Evolutionary conservation across 2,113 vertebrate species (phyloP).

Genomic region (Sander lucioperca): DNA sequence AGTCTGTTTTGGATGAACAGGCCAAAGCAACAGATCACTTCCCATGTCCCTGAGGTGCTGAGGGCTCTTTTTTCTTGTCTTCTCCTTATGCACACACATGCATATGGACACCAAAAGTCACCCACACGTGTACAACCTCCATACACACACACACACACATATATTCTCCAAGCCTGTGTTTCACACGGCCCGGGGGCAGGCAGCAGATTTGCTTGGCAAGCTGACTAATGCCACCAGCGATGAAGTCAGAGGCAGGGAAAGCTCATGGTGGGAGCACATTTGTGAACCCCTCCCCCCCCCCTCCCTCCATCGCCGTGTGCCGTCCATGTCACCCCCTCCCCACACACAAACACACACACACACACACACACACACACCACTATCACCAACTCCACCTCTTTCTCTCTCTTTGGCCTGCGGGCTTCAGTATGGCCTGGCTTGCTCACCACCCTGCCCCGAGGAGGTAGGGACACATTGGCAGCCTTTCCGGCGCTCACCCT

Average conservation of each 20-base stretch:
- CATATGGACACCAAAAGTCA: slow-evolving; percentile 43
- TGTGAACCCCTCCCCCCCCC: slow-evolving; percentile 23
- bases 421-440: slow-evolving; percentile 75
- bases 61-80: slow-evolving; percentile 24
- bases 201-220: slow-evolving; percentile 69
- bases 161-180: slow-evolving; percentile 9
- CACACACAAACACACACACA: no score
- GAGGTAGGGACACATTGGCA: slow-evolving; percentile 65
- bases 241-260: slow-evolving; percentile 48
- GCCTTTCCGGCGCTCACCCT: slow-evolving; percentile 40
- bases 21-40: slow-evolving; percentile 58
- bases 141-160: background rate
- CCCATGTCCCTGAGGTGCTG: slow-evolving; percentile 41
- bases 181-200: slow-evolving; percentile 51
- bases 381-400: slow-evolving; percentile 23
- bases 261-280: slow-evolving; percentile 48
- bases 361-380: no score
- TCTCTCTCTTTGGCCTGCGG: slow-evolving; percentile 63
- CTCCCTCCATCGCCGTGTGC: slow-evolving; percentile 5
- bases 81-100: slow-evolving; percentile 25
- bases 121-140: slow-evolving; percentile 37
- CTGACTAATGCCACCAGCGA: slow-evolving; percentile 63
- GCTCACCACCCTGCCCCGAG: slow-evolving; percentile 55
- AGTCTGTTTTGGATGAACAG: slow-evolving; percentile 57
- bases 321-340: background rate